Base-by-base conservation (phyloP, 2,888 invertebrate genomes). In the Notodonta dromedarius region DNA sequence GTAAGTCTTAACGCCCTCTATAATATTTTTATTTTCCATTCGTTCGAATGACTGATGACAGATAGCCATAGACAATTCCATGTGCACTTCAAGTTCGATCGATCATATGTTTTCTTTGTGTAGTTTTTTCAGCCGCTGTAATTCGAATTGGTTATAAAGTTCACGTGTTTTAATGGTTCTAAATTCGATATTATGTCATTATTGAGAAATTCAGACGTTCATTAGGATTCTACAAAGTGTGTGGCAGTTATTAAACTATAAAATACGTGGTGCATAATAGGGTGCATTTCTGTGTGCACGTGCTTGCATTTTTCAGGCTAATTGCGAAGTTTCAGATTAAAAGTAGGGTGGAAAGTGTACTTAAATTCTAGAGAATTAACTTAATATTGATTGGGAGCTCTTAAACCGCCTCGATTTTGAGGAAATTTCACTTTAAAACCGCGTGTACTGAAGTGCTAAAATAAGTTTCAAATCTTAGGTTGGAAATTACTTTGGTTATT, bases 41-140 rank as follows among this genome's bases (percentile, higher is more conserved):
- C 71, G 24, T 24, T 24, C 24, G 24, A 24, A 69, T 76, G 66
- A 62, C 66, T 65, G 63, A 70, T 84, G 82, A 84, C 83, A 79
- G 81, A 61, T 78, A 80, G 75, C 82, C 88, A 90, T 88, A 89
- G 90, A 91, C 85, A 83, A 89, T 66, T 87, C 87, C 93, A 92
- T 93, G 92, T 93, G 93, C 93, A 92, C 87, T 90, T 90, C 87
- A 89, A 85, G 84, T 88, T 87, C 92, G 88, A 93, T 93, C 93
- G 93, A 93, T 93, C 93, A 93, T 93, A 93, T 93, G 93, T 93
- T 93, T 93, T 93, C 93, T 93, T 93, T 93, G 93, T 93, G 90
- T 91, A 90, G 89, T 88, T 91, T 91, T 91, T 90, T 91, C 90
- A 91, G 91, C 90, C 88, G 89, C 91, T 91, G 90, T 89, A 88